Conservation (phyloP, 2,113 vertebrate species). For the Channa maculata region DNA sequence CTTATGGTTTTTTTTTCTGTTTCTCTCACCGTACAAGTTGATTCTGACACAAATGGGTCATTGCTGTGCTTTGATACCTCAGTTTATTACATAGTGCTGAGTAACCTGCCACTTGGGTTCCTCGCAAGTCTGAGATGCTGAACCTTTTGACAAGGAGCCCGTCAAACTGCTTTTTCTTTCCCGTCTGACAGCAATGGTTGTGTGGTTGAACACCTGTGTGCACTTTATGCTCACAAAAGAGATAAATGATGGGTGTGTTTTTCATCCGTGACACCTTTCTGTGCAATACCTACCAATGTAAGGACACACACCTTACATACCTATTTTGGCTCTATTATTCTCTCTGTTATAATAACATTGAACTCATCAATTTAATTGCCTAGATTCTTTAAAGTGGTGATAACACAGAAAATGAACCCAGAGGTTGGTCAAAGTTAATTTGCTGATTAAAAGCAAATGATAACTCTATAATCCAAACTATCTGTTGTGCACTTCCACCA, state of each 20-base stretch:
- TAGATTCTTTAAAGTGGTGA: no score
- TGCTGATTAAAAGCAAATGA: no score
- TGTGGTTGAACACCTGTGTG: slow-evolving; percentile 10
- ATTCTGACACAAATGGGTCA: slow-evolving; percentile 74
- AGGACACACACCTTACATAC: not conserved
- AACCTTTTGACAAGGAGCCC: slow-evolving; percentile 45
- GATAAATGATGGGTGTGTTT: slow-evolving; percentile 7
- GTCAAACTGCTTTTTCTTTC: slow-evolving; percentile 33
- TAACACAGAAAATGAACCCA: no score
- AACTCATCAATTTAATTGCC: not conserved
- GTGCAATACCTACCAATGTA: not conserved
- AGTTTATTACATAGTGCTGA: slow-evolving; percentile 38
- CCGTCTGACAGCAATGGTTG: slow-evolving; percentile 40
- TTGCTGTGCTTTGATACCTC: slow-evolving; percentile 56
- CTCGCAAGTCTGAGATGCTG: slow-evolving; percentile 13
- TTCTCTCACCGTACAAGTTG: slow-evolving; percentile 6
- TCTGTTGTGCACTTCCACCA: no score
- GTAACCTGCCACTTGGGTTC: slow-evolving; percentile 42
- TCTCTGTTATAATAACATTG: not conserved
- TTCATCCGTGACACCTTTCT: slow-evolving; percentile 1
- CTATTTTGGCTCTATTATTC: not conserved
- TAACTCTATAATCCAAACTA: no score
- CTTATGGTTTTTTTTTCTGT: slow-evolving; percentile 3
- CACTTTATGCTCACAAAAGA: slow-evolving; percentile 5
- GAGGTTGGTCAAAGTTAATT: no score